Percentiles rank a stretch among this genome's conserved stretches.
phyloP scores from a whole-genome alignment of 2,888 invertebrate genomes.

The Nomada ruficornis region DNA sequence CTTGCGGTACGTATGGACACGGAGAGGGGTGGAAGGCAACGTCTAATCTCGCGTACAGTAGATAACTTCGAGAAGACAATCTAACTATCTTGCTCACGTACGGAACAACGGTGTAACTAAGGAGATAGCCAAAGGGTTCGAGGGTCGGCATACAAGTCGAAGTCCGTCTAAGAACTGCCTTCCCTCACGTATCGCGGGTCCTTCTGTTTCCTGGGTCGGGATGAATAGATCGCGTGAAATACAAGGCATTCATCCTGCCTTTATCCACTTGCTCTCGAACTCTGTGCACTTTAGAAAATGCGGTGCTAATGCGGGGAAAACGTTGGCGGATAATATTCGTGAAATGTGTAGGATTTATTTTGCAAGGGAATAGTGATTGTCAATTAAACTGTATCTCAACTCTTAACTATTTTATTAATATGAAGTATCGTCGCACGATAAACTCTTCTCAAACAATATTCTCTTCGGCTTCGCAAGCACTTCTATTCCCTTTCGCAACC shows the following conservation, averaged over 20 bases:
- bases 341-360: too few species aligned
- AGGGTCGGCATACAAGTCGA: slow-evolving; percentile 49
- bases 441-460: too few species aligned
- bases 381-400: too few species aligned
- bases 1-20: slow-evolving; percentile 64
- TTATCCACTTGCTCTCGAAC: background rate
- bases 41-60: slow-evolving; percentile 64
- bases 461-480: too few species aligned
- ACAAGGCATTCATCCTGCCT: background rate
- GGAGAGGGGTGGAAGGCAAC: slow-evolving; percentile 29
- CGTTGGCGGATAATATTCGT: background rate
- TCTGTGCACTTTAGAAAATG: background rate
- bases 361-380: too few species aligned
- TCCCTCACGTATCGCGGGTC: slow-evolving; percentile 56
- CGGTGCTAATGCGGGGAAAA: slow-evolving; percentile 1
- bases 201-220: slow-evolving; percentile 45
- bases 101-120: slow-evolving; percentile 65
- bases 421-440: too few species aligned
- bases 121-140: slow-evolving; percentile 64
- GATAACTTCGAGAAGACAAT: slow-evolving; percentile 73
- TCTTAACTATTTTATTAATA: too few species aligned
- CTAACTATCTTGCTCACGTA: slow-evolving; percentile 72
- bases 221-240: slow-evolving; percentile 45
- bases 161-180: slow-evolving; percentile 61
- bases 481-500: too few species aligned